phyloP scores from a whole-genome alignment of 2,888 invertebrate species.

The Drosophila antonietae region DNA sequence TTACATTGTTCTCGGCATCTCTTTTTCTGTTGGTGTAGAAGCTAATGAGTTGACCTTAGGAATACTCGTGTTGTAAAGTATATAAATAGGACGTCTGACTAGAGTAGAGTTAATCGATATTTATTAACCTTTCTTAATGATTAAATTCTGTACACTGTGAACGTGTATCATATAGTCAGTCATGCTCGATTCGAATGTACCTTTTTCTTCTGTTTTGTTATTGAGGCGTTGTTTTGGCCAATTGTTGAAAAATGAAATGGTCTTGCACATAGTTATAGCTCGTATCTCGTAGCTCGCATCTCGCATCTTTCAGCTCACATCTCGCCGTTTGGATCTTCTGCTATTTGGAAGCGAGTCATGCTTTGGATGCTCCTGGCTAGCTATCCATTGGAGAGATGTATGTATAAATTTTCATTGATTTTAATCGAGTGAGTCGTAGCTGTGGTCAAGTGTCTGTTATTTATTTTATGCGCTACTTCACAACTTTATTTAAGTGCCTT shows the following conservation, averaged over 20 bases:
- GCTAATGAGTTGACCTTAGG: background rate
- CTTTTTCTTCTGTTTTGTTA: conserved; percentile 12
- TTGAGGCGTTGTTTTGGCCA: conserved; percentile 76
- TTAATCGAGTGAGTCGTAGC: conserved; percentile 57
- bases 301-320: conserved; percentile 35
- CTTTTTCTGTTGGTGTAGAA: no score
- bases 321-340: background rate
- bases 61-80: background rate
- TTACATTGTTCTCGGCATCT: background rate
- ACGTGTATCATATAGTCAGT: background rate
- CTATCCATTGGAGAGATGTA: conserved; percentile 35
- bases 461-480: conserved; percentile 77
- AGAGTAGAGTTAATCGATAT: no score
- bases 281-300: conserved; percentile 4
- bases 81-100: background rate
- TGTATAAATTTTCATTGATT: conserved; percentile 67
- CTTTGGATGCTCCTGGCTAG: conserved; percentile 58
- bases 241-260: conserved; percentile 80
- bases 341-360: conserved; percentile 23
- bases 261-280: conserved; percentile 74
- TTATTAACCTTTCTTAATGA: no score
- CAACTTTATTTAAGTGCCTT: conserved; percentile 75
- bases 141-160: no score
- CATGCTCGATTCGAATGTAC: background rate
- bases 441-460: conserved; percentile 72